These are phyloP conservation scores for Fulica atra DNA, from an alignment of 2,113 vertebrate species.

Conservation along the genomic window DNA sequence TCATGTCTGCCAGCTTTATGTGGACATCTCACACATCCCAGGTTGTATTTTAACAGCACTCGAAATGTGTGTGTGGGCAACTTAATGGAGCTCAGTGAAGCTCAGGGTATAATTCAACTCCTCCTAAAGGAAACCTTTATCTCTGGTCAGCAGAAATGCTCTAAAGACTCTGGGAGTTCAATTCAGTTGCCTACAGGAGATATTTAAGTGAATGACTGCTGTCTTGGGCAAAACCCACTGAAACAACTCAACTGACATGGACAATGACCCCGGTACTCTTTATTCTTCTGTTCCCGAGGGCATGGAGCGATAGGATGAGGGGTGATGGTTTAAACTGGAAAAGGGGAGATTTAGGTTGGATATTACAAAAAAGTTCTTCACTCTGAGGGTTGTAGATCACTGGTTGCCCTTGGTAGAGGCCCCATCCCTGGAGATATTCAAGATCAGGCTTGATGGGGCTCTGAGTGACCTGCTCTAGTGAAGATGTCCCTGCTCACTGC, in stretches of 20 bases:
- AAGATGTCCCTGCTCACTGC: no score
- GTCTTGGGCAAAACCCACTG: neutral
- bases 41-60: neutral
- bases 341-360: no score
- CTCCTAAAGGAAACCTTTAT: neutral
- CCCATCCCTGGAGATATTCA: no score
- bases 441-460: no score
- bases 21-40: neutral
- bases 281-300: neutral
- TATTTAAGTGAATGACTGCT: neutral
- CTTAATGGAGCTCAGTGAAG: neutral
- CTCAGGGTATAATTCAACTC: neutral
- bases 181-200: neutral
- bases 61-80: neutral
- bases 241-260: fast-evolving
- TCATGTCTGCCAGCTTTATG: neutral
- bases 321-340: no score
- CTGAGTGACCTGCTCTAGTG: no score
- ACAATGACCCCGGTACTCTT: fast-evolving
- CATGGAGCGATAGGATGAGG: no score
- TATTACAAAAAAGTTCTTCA: no score
- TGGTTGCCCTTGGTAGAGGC: no score
- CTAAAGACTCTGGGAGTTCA: neutral
- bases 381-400: no score
- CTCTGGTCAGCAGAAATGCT: neutral